Percentiles rank a stretch among this genome's conserved stretches.
phyloP scores from a whole-genome alignment of 2,888 invertebrate species.

The Lithophane ornitopus region DNA sequence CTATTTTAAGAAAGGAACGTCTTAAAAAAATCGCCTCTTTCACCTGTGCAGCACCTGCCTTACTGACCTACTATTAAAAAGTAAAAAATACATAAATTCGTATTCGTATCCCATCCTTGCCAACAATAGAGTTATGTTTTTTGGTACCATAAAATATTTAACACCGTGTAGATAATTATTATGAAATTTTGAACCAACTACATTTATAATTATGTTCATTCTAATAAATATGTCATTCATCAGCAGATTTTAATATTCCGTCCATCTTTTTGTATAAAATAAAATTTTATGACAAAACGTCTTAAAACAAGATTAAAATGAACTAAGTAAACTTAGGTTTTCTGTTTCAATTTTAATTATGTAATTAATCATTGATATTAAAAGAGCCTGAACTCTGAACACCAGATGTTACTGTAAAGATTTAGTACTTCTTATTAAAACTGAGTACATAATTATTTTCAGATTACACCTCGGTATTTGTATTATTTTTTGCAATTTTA shows the following conservation, averaged over 20 bases:
- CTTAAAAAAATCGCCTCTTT: slow-evolving; percentile 75
- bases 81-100: slow-evolving; percentile 74
- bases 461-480: slow-evolving; percentile 12
- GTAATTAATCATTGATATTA: slow-evolving; percentile 54
- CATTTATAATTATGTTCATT: not conserved
- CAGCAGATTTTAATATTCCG: no score
- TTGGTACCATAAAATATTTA: slow-evolving; percentile 68
- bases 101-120: slow-evolving; percentile 73
- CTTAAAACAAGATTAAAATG: not conserved
- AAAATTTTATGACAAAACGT: not conserved
- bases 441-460: slow-evolving; percentile 31
- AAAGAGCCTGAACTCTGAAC: slow-evolving; percentile 27
- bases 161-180: slow-evolving; percentile 2
- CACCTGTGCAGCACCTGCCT: slow-evolving; percentile 87
- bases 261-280: no score
- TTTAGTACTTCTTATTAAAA: slow-evolving; percentile 52
- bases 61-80: slow-evolving; percentile 79
- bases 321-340: not conserved
- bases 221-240: not conserved
- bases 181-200: no score
- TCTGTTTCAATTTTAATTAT: slow-evolving; percentile 36
- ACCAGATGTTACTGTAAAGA: slow-evolving; percentile 56
- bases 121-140: slow-evolving; percentile 75
- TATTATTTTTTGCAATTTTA: slow-evolving; percentile 7
- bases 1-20: slow-evolving; percentile 75